Conservation (phyloP, 2,888 invertebrate genomes). For the Cheilosia impressa region DNA sequence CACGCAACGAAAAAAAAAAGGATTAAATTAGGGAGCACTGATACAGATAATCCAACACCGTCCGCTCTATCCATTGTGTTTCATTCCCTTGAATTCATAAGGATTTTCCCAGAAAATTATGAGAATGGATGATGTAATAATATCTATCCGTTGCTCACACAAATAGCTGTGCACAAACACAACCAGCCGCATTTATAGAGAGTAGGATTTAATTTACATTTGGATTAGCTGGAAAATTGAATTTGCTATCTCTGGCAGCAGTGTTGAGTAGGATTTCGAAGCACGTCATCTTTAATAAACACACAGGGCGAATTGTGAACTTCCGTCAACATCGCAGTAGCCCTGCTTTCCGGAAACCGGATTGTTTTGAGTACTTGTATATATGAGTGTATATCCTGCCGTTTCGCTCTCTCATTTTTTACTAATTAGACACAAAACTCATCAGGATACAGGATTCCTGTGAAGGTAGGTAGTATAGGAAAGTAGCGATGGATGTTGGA, state of each 20-base stretch:
- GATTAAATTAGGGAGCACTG: conserved; percentile 53
- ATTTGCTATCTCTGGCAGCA: conserved; percentile 61
- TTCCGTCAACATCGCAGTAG: conserved; percentile 14
- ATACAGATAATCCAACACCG: conserved; percentile 50
- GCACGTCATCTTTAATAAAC: conserved; percentile 21
- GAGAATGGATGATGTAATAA: conserved; percentile 54
- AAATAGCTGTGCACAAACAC: background rate
- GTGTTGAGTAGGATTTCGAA: conserved; percentile 13
- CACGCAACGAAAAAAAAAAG: conserved; percentile 16
- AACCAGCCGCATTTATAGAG: conserved; percentile 2
- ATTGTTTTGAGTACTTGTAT: background rate
- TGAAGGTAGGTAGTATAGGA: background rate
- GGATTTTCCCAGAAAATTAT: conserved; percentile 33
- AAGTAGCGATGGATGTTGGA: background rate
- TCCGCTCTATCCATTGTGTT: conserved; percentile 32
- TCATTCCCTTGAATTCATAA: conserved; percentile 1
- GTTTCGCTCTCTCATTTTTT: conserved; percentile 29
- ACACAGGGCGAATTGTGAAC: conserved; percentile 39
- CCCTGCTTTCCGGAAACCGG: background rate
- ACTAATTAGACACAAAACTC: conserved; percentile 65
- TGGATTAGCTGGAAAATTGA: conserved; percentile 64
- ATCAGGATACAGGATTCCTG: conserved; percentile 41
- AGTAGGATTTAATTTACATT: conserved; percentile 68
- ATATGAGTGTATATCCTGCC: background rate
- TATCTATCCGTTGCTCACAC: conserved; percentile 24